Conservation (phyloP, 2,113 vertebrate species). For the Ranitomeya imitator region DNA sequence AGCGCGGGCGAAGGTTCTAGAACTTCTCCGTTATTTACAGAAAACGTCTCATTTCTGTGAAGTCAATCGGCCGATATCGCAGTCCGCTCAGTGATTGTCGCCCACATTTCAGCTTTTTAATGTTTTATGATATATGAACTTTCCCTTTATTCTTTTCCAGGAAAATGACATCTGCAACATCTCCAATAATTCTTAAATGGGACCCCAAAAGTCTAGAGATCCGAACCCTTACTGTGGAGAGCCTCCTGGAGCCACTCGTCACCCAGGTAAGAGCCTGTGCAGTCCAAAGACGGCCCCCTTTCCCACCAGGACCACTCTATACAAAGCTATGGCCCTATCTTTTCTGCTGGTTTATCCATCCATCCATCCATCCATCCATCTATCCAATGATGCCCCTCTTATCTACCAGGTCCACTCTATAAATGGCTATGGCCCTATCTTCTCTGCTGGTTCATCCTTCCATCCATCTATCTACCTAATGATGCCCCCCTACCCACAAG, state of each 20-base stretch:
- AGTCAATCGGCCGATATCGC: no score
- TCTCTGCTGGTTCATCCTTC: neutral
- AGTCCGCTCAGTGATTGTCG: no score
- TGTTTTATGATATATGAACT: neutral
- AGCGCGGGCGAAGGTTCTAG: no score
- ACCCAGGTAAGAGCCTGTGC: constrained; percentile 82
- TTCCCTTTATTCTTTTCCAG: constrained; percentile 59
- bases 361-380: neutral
- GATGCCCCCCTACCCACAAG: neutral
- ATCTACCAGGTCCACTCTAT: neutral
- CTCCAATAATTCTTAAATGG: constrained; percentile 99
- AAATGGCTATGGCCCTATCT: neutral
- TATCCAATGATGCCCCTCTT: neutral
- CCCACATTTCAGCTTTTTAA: no score
- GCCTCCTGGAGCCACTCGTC: constrained; percentile 92
- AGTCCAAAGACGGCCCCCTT: neutral
- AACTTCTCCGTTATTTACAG: no score
- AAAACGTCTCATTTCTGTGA: no score
- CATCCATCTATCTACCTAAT: neutral
- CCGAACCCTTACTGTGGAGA: constrained; percentile 94
- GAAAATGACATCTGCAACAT: constrained; percentile 84
- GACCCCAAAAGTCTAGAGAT: constrained; percentile 98
- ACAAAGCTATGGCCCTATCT: neutral
- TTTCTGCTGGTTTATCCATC: neutral
- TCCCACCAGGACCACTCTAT: neutral